A percentile compares a stretch with the other conserved stretches of the same genome.
Evolutionary conservation across 2,888 invertebrate genomes (phyloP).

Genomic region (Fragum sueziense): DNA sequence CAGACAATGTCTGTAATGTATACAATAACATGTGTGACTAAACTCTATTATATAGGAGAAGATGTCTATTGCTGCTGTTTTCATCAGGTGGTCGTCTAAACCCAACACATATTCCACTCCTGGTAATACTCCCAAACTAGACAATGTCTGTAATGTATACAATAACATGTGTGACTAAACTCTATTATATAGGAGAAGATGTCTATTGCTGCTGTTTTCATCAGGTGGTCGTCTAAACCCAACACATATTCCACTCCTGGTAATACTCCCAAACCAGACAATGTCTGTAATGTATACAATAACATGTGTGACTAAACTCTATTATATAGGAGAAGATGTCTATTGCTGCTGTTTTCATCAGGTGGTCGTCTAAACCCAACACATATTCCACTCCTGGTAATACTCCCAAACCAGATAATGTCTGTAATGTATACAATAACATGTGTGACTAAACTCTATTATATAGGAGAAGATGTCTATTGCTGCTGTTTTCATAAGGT

Average conservation of each 20-base stretch:
- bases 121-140: slow-evolving; percentile 80
- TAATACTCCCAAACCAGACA: slow-evolving; percentile 81
- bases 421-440: slow-evolving; percentile 70
- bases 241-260: slow-evolving; percentile 81
- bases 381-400: slow-evolving; percentile 81
- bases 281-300: slow-evolving; percentile 73
- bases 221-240: slow-evolving; percentile 94
- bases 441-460: slow-evolving; percentile 97
- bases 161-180: slow-evolving; percentile 89
- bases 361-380: slow-evolving; percentile 91
- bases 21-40: slow-evolving; percentile 86
- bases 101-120: slow-evolving; percentile 83
- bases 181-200: slow-evolving; percentile 99
- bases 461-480: slow-evolving; percentile 99
- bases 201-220: slow-evolving; percentile 98
- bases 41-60: slow-evolving; percentile 99
- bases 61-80: slow-evolving; percentile 98
- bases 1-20: slow-evolving; percentile 80
- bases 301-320: slow-evolving; percentile 93
- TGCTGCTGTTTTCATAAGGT: slow-evolving; percentile 96
- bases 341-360: slow-evolving; percentile 97
- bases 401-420: slow-evolving; percentile 81
- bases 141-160: slow-evolving; percentile 78
- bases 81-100: slow-evolving; percentile 96
- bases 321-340: slow-evolving; percentile 99